A percentile compares a stretch with the other conserved stretches of the same genome.
Conservation (phyloP, 2,113 vertebrate genomes). For the Malurus elegans region DNA sequence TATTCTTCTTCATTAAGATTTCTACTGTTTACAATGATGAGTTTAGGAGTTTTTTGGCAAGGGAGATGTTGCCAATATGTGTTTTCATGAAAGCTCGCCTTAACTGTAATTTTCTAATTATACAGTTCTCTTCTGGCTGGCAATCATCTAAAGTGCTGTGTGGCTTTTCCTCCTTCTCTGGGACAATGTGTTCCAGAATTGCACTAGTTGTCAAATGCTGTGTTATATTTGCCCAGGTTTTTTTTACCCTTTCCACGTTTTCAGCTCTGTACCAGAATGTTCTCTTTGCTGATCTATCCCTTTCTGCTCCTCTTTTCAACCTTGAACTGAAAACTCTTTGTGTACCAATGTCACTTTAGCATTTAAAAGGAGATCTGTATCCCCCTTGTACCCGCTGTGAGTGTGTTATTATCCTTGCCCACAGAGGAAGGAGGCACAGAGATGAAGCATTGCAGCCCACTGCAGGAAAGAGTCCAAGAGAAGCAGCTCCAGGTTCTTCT, state of each 20-base stretch:
- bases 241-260: neutral
- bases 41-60: rapidly evolving
- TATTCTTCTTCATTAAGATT: neutral
- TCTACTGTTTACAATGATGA: neutral
- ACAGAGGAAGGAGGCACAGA: rapidly evolving
- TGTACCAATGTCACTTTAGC: neutral
- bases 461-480: too few relatives aligned
- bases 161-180: neutral
- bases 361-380: neutral
- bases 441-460: too few relatives aligned
- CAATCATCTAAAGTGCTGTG: neutral
- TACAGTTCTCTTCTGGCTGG: neutral
- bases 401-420: neutral
- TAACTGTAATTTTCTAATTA: neutral
- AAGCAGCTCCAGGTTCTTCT: too few relatives aligned
- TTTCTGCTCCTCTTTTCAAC: neutral
- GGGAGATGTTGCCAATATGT: neutral
- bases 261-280: neutral
- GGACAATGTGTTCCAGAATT: rapidly evolving
- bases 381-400: neutral
- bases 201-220: neutral
- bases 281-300: neutral
- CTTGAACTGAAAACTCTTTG: neutral
- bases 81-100: neutral
- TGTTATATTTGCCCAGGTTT: neutral